Evolutionary conservation across 1,140 invertebrate genomes (phyloP), one percentile per base, ranked within the genome.

Genomic region (Drosophila subpulchrella): DNA sequence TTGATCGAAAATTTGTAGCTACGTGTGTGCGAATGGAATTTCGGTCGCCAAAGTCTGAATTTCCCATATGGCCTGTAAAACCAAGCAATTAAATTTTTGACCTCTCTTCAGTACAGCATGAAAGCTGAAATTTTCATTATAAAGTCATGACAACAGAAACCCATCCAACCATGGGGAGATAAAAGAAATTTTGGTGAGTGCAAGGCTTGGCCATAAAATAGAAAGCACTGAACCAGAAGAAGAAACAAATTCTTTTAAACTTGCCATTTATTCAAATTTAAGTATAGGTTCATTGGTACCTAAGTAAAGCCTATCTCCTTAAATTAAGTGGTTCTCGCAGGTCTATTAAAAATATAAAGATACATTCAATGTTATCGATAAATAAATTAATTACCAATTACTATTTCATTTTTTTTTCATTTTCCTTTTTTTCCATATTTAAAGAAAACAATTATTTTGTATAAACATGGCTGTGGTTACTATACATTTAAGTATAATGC

Each of bases 21-120:
- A 48, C 42, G 39, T 56, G 36, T 57, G 46, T 42, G 50, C 70
- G 63, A 66, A 44, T 55, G 44, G 56, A 83, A 83, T 70, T 46
- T 74, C 59, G 47, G 59, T 48, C 30, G 63, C 47, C 44, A 17
- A 55, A 58, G 56, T 42, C 60, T 55, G 67, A 71, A 86, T 86
- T 82, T 78, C 83, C 82, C 79, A 82, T 67, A 79, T 70, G 83
- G 56, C 58, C 60, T 62, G 79, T 88, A 88, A 79, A 85, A 53
- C 58, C 38, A 38, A 72, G 56, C 75, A 85, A 78, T 88, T 78
- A 76, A 70, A 82, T 62, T 53, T 59, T 53, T 30, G 20, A 34
- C 51, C 72, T 38, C 55, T 32, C 77, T 38, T 15, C 6, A 24
- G 11, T n/a, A 4, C 60, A 10, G 8, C 53, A 68, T 53, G 65